Evolutionary conservation across 2,888 invertebrate genomes (phyloP).

Genomic region (Silvanus unidentatus): DNA sequence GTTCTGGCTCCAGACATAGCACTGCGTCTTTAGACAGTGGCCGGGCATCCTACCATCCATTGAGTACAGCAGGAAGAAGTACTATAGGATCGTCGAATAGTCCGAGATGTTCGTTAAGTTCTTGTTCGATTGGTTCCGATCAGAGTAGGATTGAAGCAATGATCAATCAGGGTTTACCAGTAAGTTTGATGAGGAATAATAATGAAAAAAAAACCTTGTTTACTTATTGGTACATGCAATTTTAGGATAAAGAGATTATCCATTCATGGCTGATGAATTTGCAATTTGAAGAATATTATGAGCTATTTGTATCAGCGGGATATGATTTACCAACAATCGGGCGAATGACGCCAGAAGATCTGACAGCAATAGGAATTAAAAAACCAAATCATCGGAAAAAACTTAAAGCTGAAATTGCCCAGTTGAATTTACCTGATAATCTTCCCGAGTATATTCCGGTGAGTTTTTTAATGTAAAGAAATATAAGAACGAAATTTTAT

Average conservation of each 20-base stretch:
- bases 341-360: constrained; percentile 97
- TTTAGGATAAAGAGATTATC: constrained; percentile 86
- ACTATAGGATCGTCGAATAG: constrained; percentile 52
- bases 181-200: constrained; percentile 43
- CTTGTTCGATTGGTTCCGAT: constrained; percentile 69
- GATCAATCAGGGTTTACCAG: constrained; percentile 62
- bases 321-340: constrained; percentile 97
- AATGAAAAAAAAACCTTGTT: too few species aligned
- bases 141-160: constrained; percentile 67
- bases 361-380: constrained; percentile 84
- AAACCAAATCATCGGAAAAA: constrained; percentile 95
- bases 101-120: constrained; percentile 69
- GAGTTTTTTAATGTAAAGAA: constrained; percentile 36
- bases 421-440: constrained; percentile 88
- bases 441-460: constrained; percentile 92
- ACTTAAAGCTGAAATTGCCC: constrained; percentile 93
- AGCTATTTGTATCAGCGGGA: constrained; percentile 88
- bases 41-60: constrained; percentile 72
- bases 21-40: constrained; percentile 88
- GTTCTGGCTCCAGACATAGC: constrained; percentile 82
- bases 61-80: constrained; percentile 48
- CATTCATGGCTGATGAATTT: constrained; percentile 92
- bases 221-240: constrained; percentile 25
- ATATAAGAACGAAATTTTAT: constrained; percentile 7
- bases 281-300: constrained; percentile 91